Conservation (phyloP, 2,113 vertebrate species). For the Cynopterus brachyotis region DNA sequence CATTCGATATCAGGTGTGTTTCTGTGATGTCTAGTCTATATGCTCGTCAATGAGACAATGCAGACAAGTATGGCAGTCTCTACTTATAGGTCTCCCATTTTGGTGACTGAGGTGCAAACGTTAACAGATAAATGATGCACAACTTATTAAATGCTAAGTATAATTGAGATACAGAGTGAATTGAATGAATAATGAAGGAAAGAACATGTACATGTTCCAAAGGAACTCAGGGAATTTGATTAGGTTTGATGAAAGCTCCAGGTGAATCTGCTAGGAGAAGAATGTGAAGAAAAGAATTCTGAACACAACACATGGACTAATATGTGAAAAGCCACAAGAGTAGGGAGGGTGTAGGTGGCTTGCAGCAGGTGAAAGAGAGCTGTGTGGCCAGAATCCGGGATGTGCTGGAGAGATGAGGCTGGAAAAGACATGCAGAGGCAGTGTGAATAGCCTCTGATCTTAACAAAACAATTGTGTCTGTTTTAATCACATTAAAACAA, state of each 20-base stretch:
- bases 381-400: accelerated
- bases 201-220: background rate
- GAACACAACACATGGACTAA: background rate
- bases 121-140: background rate
- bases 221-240: background rate
- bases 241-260: background rate
- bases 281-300: background rate
- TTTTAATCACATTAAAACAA: background rate
- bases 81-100: background rate
- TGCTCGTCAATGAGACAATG: too few relatives aligned
- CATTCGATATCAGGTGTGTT: background rate
- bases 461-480: background rate
- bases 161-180: background rate
- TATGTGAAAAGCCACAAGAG: background rate
- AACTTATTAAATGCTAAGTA: background rate
- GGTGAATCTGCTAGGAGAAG: background rate
- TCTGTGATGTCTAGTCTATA: background rate
- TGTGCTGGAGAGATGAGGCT: too few relatives aligned
- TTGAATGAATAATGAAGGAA: background rate
- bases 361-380: accelerated
- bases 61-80: background rate
- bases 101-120: background rate
- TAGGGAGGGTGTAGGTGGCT: too few relatives aligned
- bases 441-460: background rate
- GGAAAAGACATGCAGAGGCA: too few relatives aligned